phyloP scores from a whole-genome alignment of 2,113 vertebrate species.

The Prunella himalayana region DNA sequence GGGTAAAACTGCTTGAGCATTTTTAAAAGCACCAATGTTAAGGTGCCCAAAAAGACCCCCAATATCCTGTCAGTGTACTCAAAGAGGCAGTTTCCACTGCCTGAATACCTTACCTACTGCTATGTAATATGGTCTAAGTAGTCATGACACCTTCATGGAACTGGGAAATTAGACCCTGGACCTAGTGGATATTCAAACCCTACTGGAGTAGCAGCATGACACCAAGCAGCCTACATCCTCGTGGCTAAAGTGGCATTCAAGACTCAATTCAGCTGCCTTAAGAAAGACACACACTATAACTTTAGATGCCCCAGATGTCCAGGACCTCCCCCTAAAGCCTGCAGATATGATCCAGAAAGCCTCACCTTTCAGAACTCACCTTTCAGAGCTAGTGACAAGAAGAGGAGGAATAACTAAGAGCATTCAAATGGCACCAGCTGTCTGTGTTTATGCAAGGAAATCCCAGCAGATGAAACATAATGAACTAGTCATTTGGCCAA shows the following conservation, averaged over 20 bases:
- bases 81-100: not conserved
- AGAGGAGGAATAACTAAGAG: not conserved
- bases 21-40: not conserved
- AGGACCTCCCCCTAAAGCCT: not conserved
- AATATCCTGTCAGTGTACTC: not conserved
- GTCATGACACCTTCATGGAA: not conserved
- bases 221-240: not conserved
- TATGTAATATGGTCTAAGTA: not conserved
- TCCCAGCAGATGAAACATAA: slow-evolving; percentile 24
- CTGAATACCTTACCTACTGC: not conserved
- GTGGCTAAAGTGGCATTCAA: not conserved
- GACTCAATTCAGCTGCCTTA: not conserved
- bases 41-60: not conserved
- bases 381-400: not conserved
- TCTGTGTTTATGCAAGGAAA: slow-evolving; percentile 4
- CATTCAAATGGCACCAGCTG: slow-evolving; percentile 27
- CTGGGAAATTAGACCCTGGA: not conserved
- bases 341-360: not conserved
- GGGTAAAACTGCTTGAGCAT: not conserved
- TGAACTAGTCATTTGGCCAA: slow-evolving; percentile 21
- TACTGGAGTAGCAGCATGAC: not conserved
- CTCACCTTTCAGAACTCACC: not conserved
- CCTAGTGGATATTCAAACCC: accelerated
- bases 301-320: not conserved
- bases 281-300: not conserved